Conservation (phyloP, 2,113 vertebrate species). For the Chelonoidis abingdonii region DNA sequence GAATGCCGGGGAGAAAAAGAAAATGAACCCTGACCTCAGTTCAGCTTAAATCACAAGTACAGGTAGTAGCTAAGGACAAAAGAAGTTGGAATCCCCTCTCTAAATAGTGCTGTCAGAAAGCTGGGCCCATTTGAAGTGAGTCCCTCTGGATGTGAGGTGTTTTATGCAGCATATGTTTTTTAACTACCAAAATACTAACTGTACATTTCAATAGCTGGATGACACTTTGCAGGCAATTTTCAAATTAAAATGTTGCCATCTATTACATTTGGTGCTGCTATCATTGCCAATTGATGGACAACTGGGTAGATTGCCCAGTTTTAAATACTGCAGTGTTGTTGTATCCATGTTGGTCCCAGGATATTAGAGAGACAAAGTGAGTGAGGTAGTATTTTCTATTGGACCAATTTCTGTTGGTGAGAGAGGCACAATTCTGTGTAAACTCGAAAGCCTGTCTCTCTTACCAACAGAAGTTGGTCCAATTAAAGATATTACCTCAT, state of each 20-base stretch:
- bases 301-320: neutral
- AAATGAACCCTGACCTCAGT: neutral
- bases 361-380: neutral
- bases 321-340: neutral
- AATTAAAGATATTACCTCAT: neutral
- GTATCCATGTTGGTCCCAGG: neutral
- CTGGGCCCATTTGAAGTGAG: neutral
- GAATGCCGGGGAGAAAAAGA: neutral
- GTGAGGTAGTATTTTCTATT: neutral
- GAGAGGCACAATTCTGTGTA: too few relatives aligned
- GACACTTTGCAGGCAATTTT: neutral
- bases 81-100: neutral
- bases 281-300: neutral
- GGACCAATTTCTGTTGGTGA: neutral
- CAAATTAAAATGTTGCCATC: neutral
- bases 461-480: neutral
- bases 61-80: neutral
- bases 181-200: neutral
- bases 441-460: neutral
- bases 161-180: neutral
- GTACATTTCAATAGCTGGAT: neutral
- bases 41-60: neutral
- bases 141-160: too few relatives aligned
- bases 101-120: neutral
- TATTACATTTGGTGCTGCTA: neutral